Evolutionary conservation across 92 coral and sea anemone genomes (phyloP), one percentile per base, ranked within the genome.

Genomic region (Phenganax subtilis): DNA sequence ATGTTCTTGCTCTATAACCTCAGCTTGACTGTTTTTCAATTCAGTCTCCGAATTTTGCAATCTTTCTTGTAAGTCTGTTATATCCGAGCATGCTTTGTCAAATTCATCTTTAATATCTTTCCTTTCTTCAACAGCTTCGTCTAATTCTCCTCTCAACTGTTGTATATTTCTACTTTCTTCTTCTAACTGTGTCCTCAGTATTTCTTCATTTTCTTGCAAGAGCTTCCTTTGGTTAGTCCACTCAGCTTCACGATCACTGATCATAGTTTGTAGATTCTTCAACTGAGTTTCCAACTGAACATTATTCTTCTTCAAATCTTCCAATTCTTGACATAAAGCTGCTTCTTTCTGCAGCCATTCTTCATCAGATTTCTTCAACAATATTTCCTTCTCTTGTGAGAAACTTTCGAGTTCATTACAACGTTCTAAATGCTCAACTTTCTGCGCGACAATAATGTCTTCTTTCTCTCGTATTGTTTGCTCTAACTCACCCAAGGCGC

Each of bases 401-500:
- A 10, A 67, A 59, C 51, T 81, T 55, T 81, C 66, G 27, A 81
- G 63, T 53, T 51, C 77, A 28, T 52, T 71, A 54, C 84, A 66
- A 9, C 51, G 55, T 12, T 69, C 76, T 31, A 69, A 56, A 81
- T 81, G 68, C 70, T 81, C 55, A 11, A 15, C 61, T 81, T 69
- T 30, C 59, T 69, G 85, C 14, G 76, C 17, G 55, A 54, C 57
- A 55, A 66, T 77, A 2, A 77, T 16, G 9, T 77, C 84, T 72
- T 83, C 89, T 51, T 54, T 87, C 63, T 72, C 55, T 28, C 12
- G 74, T 11, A 79, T 11, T 15, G 59, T 17, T 63, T 61, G 61
- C 14, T 54, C 57, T 47, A 87, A 60, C 51, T 87, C 89, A 27
- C 76, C 75, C 31, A 87, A 44, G 14, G 60, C 72, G 55, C 57